Evolutionary conservation across 2,113 vertebrate genomes (phyloP), one percentile per base, ranked within the genome.

Genomic region (Ranitomeya imitator): DNA sequence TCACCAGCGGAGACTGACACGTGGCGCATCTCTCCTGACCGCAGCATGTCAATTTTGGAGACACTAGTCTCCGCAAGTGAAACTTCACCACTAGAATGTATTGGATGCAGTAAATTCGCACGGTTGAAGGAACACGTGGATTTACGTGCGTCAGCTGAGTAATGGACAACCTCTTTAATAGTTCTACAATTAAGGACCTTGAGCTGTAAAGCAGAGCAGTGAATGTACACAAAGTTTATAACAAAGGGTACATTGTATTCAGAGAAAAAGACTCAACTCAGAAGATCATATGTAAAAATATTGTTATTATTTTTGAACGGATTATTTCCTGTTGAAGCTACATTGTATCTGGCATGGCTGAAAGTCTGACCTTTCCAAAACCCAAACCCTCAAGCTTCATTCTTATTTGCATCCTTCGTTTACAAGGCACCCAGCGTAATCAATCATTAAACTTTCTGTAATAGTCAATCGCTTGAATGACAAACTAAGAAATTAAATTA

Each of bases 251-350:
- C 52, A 74, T 85, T 59, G 31, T 61, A 77, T 37, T 78, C 31
- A 51, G 2, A 52, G 45, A 83, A 78, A 11, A 84, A 84, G 82
- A 88, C 31, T 67, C 69, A 88, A 77, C 61, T 57, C 80, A 78
- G 13, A 1, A 78, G 80, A 57, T 88, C 59, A 67, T 88, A 78
- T 88, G 87, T 88, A 88, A 88, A 88, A 88, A 88, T 84, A 88
- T 88, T 81, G 16, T 86, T 87, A 87, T 88, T 88, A 88, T 74
- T 74, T 74, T 67, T 88, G 59, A 84, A 37, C 57, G 87, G 71
- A 65, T 67, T 83, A 60, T 88, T 63, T 55, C 57, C 77, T 52
- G 59, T 37, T 83, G 54, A 60, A 78, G 81, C 80, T 88, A 88
- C 87, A 88, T 83, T 51, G 63, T 81, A 65, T 65, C n/a, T 37